Evolutionary conservation across 1,140 invertebrate species (phyloP).

Genomic region (Diachasmimorpha longicaudata): DNA sequence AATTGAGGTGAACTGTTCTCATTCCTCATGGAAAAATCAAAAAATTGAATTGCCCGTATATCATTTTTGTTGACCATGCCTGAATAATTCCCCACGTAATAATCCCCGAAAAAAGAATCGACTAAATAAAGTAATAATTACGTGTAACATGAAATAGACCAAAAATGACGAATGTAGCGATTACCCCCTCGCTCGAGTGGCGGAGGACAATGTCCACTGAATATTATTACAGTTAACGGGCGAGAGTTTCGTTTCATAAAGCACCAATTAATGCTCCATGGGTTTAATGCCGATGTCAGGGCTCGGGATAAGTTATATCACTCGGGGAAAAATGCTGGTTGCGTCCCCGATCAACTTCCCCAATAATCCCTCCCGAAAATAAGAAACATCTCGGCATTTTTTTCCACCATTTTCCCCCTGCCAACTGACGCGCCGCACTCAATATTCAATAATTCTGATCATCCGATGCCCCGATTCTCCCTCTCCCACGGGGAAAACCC

Average conservation of each 20-base stretch:
- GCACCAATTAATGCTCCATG: constrained; percentile 23
- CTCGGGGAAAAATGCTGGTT: background rate
- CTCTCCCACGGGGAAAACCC: constrained; percentile 15
- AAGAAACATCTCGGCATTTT: background rate
- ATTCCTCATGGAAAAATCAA: too few species aligned
- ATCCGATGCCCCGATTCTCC: background rate
- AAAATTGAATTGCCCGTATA: too few species aligned
- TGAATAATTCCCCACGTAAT: background rate
- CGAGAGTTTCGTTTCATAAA: constrained; percentile 13
- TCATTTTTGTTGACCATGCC: too few species aligned
- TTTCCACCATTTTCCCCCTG: background rate
- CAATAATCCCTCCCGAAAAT: background rate
- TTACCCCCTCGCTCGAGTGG: constrained; percentile 13
- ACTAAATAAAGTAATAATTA: constrained; percentile 1
- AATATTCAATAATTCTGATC: constrained; percentile 50
- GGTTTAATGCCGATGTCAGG: constrained; percentile 14
- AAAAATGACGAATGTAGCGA: constrained; percentile 17
- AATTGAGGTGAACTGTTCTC: too few species aligned
- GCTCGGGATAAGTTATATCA: constrained; percentile 19
- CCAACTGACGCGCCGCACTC: constrained; percentile 26
- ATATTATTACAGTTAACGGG: constrained; percentile 19
- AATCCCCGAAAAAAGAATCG: background rate
- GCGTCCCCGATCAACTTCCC: background rate
- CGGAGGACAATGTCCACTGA: constrained; percentile 9
- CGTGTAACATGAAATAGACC: background rate